phyloP scores from a whole-genome alignment of 2,113 vertebrate genomes.

The Mesoclemmys tuberculata region DNA sequence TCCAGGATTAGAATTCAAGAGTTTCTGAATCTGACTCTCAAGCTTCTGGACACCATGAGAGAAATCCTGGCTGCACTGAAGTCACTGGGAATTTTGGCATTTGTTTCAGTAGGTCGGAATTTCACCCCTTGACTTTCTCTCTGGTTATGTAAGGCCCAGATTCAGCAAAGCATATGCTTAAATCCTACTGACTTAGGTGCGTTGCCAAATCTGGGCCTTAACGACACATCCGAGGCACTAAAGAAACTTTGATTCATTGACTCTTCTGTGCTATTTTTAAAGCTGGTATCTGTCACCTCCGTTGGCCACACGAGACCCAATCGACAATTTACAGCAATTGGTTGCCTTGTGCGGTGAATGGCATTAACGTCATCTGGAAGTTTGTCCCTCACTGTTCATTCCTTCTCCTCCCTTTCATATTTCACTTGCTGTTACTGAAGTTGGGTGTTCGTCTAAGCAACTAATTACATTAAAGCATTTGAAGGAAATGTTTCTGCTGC shows the following conservation, averaged over 20 bases:
- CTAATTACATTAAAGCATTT: not conserved
- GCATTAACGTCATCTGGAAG: not conserved
- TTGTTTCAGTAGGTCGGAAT: not conserved
- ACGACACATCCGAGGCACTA: not conserved
- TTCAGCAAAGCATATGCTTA: fast-evolving
- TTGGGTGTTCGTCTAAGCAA: slow-evolving; percentile 4
- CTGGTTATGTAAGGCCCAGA: not conserved
- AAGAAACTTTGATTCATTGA: not conserved
- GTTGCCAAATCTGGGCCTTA: not conserved
- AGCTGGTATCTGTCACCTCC: not conserved
- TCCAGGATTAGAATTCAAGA: not conserved
- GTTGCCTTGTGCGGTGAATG: not conserved
- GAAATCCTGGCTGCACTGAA: not conserved
- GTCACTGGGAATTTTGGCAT: not conserved
- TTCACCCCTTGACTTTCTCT: not conserved
- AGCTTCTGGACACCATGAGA: not conserved
- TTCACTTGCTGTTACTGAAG: not conserved
- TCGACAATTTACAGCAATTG: not conserved
- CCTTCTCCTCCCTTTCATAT: not conserved
- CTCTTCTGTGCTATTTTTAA: not conserved
- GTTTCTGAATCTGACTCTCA: not conserved
- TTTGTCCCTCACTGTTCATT: not conserved
- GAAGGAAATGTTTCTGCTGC: slow-evolving; percentile 31
- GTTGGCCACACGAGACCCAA: not conserved
- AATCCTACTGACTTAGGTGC: not conserved